phyloP scores from a whole-genome alignment of 2,888 invertebrate genomes.

The Penaeus monodon region DNA sequence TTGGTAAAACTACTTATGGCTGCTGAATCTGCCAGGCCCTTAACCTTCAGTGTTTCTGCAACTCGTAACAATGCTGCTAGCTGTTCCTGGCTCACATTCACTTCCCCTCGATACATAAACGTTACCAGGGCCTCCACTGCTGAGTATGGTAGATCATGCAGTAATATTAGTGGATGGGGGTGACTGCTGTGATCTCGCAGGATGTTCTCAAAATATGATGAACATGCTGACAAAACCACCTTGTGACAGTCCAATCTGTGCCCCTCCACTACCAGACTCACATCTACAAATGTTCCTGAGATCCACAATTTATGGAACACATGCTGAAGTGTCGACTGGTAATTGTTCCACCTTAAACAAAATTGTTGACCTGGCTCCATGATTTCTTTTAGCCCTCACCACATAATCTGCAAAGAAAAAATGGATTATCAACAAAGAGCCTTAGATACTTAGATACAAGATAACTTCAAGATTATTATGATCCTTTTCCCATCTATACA shows the following conservation, averaged over 20 bases:
- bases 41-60: constrained; percentile 89
- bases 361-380: constrained; percentile 79
- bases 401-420: constrained; percentile 49
- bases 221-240: constrained; percentile 94
- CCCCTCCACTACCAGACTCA: constrained; percentile 92
- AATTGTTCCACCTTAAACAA: constrained; percentile 96
- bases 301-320: constrained; percentile 93
- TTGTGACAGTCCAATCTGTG: constrained; percentile 92
- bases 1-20: constrained; percentile 53
- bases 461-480: too few species aligned
- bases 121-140: constrained; percentile 91
- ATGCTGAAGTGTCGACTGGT: constrained; percentile 92
- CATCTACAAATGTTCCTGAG: constrained; percentile 93
- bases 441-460: too few species aligned
- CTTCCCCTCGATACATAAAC: constrained; percentile 94
- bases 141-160: constrained; percentile 89
- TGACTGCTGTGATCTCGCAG: constrained; percentile 74
- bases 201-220: constrained; percentile 85
- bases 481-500: too few species aligned
- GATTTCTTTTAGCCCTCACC: constrained; percentile 54
- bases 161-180: constrained; percentile 91
- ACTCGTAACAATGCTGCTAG: constrained; percentile 88
- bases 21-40: constrained; percentile 82
- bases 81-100: constrained; percentile 86
- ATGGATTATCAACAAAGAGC: too few species aligned